Evolutionary conservation across 1,140 invertebrate genomes (phyloP), one percentile per base, ranked within the genome.

Genomic region (Spodoptera litura): DNA sequence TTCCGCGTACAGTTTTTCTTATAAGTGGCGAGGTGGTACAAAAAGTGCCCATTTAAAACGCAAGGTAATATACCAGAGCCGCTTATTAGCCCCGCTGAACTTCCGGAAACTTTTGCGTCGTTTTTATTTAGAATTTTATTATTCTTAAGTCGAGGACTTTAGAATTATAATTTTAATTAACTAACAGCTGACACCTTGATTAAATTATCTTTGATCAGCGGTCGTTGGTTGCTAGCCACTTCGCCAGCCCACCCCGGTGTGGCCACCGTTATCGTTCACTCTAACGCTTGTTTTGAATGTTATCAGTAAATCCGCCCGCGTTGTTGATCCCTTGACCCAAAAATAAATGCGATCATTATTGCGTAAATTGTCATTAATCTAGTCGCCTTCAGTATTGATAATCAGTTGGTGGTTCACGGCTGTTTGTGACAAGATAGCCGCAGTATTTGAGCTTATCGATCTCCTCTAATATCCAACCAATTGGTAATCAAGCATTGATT

Each of bases 291-390:
- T 58, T 58, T 55, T 73, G 71, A 13, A 13, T 20, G 35, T 64
- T 75, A 75, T 75, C 73, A 64, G 49, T 27, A 10, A 15, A 49
- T 38, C 2, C 35, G 64, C 20, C 38, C 56, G 72, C 51, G 20
- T 56, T 11, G 52, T 35, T 38, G 58, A 25, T 53, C 49, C 58
- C 73, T 64, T 75, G 73, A 75, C 73, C 58, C 9, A 64, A 75
- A 75, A 64, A 75, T 51, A 38, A 62, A 51, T 49, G 56, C 20
- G 71, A 31, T 59, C 35, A 31, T 35, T 56, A 56, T 75, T 75
- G 72, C 59, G 73, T 75, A 75, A 75, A 75, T 55, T 53, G 59
- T 52, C 5, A 53, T 31, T 62, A 75, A 56, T 71, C 27, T 62
- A 59, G 15, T 52, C 25, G 51, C 49, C 13, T 64, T 75, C 20